Base-by-base conservation (phyloP, 2,113 vertebrate genomes). In the Microcebus tavaratra region DNA sequence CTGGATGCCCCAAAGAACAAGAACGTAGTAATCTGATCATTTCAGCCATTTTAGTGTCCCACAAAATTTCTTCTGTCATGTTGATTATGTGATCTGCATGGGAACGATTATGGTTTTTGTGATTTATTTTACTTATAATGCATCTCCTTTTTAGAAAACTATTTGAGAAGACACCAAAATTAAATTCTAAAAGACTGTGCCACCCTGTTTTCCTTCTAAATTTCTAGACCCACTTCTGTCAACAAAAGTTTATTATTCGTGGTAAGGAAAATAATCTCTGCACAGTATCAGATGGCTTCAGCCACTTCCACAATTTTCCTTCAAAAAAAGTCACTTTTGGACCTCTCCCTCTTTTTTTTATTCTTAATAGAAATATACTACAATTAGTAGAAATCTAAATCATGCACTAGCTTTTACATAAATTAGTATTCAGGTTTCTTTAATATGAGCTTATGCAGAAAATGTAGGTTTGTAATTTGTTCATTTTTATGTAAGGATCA, bases 81-180 rank as follows among this genome's bases (percentile, higher is more conserved):
- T 65, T 57, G 20, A 50, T 13, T 93, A 14, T 91, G 21, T 81
- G 57, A 91, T 55, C 42, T 81, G 23, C 23, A 91, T 80, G 55
- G 50, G 53, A 61, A 89, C 20, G 61, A n/a, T 85, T 85, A 75
- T 14, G 42, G 53, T 31, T 82, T 45, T 42, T 68, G 7, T 34
- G 53, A 67, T 80, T 96, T 91, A 57, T 50, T 96, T 84, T 67
- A 50, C 70, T 95, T 95, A 39, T 89, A 75, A 42, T 94, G 31
- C 4, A 75, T 55, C 25, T 79, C 3, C 9, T 94, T 85, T 94
- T 68, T 17, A 48, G 75, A 86, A 82, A 78, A 27, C 11, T 59
- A 86, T 84, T 96, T 81, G 12, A 81, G 53, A 91, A 15, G 11
- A 8, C 70, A 93, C 42, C 50, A 50, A 45, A 91, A 80, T 84